Evolutionary conservation across 2,113 vertebrate genomes (phyloP).

Genomic region (Grantiella picta): DNA sequence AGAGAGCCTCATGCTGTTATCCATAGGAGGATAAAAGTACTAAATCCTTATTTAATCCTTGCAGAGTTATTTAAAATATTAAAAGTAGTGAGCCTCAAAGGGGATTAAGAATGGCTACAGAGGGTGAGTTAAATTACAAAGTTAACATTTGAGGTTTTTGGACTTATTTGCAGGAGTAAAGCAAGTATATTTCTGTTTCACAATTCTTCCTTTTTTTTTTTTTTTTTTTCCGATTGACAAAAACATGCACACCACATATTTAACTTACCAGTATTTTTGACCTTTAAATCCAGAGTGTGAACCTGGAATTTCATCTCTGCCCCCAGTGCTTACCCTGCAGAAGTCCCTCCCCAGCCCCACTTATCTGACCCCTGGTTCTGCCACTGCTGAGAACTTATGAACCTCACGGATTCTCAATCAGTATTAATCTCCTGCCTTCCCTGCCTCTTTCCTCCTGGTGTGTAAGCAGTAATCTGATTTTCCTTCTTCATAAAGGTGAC

Average conservation of each 20-base stretch:
- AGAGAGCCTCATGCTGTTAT: not conserved
- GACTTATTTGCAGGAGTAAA: not conserved
- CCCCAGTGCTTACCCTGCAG: not conserved
- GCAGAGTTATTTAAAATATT: slow-evolving; percentile 55
- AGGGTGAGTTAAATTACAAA: slow-evolving; percentile 24
- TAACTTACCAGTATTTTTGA: not conserved
- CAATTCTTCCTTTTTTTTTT: not conserved
- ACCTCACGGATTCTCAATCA: not conserved
- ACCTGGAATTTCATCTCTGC: not conserved
- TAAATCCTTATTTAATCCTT: slow-evolving; percentile 58
- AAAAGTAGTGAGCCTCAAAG: slow-evolving; percentile 26
- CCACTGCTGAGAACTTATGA: fast-evolving
- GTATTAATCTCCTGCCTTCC: not conserved
- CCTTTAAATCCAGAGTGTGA: not conserved
- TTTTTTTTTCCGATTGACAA: not conserved
- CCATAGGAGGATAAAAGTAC: slow-evolving; percentile 19
- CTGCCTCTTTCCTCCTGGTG: not conserved
- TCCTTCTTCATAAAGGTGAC: not conserved
- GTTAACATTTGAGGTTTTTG: not conserved
- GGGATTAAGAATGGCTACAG: slow-evolving; percentile 13
- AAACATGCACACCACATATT: not conserved
- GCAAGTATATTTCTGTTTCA: not conserved
- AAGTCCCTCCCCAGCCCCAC: not conserved
- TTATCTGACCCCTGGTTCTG: not conserved
- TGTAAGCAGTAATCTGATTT: not conserved